Base-by-base conservation (phyloP, 2,888 invertebrate species). In the Cataglyphis cursor region DNA sequence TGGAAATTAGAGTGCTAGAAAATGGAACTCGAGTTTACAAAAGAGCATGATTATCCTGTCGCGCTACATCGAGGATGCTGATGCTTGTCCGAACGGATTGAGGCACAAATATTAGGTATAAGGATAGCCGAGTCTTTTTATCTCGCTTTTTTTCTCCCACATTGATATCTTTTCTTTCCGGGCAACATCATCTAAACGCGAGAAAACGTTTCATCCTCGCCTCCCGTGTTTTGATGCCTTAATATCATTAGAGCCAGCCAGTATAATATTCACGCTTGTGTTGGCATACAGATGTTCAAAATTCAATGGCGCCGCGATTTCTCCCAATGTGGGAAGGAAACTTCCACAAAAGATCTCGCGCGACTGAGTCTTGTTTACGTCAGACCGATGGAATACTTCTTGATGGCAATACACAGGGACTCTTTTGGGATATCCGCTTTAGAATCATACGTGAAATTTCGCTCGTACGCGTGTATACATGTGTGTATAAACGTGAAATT, bases 291-390 rank as follows among this genome's bases (percentile, higher is more conserved):
- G 82, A 88, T 66, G 65, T 80, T 44, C 54, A 76, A 73, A 82
- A 82, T 80, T 84, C 35, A 72, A 38, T 54, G 65, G 24, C 51
- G 38, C 9, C 21, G 21, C 4, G 21, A 18, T 9, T 61, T 41
- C 31, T 24, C 24, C 24, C 66, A 66, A 44, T 57, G 44, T 54
- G 57, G 59, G 61, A 65, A 78, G 59, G 51, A 82, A 75, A 61
- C 75, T 83, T 74, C 44, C 64, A 84, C 65, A 82, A 87, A 88
- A 84, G 85, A 65, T 64, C 66, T 74, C 64, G 24, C 61, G n/a
- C 51, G n/a, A 51, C 51, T 62, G 78, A 66, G 74, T 86, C 76
- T 80, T 85, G 89, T 88, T 89, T 82, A 87, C 66, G 83, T 76
- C 68, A 81, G 76, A 87, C 82, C 62, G 78, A 82, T 66, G 18